A percentile compares a stretch with the other conserved stretches of the same genome.
Evolutionary conservation across 2,888 invertebrate genomes (phyloP).

Genomic region (Apamea sordens): DNA sequence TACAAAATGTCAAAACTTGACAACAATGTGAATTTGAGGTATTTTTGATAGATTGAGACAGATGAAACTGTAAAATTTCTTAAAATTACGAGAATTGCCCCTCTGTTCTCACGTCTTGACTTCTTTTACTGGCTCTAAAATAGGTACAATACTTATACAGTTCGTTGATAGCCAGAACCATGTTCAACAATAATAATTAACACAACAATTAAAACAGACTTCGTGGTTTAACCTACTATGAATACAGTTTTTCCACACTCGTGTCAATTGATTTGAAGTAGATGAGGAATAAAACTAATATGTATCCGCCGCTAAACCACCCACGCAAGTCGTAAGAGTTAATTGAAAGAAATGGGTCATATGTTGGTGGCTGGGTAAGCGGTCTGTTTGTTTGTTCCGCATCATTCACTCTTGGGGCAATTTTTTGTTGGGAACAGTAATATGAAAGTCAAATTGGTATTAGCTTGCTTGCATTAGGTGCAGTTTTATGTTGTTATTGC

Average conservation of each 20-base stretch:
- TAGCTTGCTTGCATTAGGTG: constrained; percentile 31
- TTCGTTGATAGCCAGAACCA: constrained; percentile 3
- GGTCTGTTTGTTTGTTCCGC: constrained; percentile 53
- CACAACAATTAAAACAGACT: constrained; percentile 11
- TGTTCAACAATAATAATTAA: constrained; percentile 18
- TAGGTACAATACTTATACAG: background rate
- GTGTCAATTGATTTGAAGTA: constrained; percentile 62
- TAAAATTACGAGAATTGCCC: background rate
- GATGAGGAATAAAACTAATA: constrained; percentile 66
- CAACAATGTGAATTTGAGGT: too few species aligned
- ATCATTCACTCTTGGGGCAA: constrained; percentile 50
- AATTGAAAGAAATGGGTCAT: constrained; percentile 69
- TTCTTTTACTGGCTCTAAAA: background rate
- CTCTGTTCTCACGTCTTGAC: background rate
- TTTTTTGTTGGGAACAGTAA: constrained; percentile 20
- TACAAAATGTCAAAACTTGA: too few species aligned
- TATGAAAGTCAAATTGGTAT: constrained; percentile 27
- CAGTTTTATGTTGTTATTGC: background rate
- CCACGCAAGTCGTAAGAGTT: constrained; percentile 64
- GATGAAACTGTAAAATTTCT: background rate
- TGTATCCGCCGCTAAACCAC: constrained; percentile 59
- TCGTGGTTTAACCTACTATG: constrained; percentile 22
- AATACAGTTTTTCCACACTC: constrained; percentile 40
- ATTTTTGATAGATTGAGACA: background rate
- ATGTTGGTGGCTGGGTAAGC: constrained; percentile 47